These are phyloP conservation scores for Drosophila carrolli DNA, from an alignment of 1,140 invertebrate species.

Conservation along the genomic window DNA sequence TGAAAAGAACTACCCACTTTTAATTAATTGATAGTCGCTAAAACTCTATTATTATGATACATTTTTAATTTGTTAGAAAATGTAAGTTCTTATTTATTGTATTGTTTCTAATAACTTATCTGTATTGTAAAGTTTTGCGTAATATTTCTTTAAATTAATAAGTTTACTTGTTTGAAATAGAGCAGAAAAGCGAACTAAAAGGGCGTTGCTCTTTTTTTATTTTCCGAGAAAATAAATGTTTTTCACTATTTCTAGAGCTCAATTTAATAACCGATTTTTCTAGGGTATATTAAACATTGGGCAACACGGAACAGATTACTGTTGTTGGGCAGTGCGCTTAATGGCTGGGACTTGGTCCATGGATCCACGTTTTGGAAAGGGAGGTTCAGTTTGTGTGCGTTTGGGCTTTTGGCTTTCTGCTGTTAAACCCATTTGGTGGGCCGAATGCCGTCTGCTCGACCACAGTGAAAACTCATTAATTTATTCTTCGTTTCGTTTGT, in stretches of 20 bases:
- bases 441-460: constrained; percentile 50
- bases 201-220: no score
- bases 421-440: constrained; percentile 66
- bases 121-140: no score
- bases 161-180: no score
- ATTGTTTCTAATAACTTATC: no score
- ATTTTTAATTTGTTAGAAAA: no score
- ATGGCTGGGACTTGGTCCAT: constrained; percentile 41
- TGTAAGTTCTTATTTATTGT: no score
- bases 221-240: no score
- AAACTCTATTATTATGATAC: no score
- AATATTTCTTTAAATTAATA: no score
- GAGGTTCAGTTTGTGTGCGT: constrained; percentile 38
- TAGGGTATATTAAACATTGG: constrained; percentile 15
- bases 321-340: constrained; percentile 60
- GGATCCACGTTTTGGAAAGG: constrained; percentile 37
- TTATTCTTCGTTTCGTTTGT: constrained; percentile 81
- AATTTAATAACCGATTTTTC: background rate
- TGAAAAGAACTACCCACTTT: no score
- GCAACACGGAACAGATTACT: constrained; percentile 52
- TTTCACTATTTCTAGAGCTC: background rate
- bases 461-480: constrained; percentile 82
- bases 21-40: no score
- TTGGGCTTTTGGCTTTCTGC: constrained; percentile 73
- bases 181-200: no score